Evolutionary conservation across 2,888 invertebrate genomes (phyloP), one percentile per base, ranked within the genome.

Genomic region (Lysandra bellargus): DNA sequence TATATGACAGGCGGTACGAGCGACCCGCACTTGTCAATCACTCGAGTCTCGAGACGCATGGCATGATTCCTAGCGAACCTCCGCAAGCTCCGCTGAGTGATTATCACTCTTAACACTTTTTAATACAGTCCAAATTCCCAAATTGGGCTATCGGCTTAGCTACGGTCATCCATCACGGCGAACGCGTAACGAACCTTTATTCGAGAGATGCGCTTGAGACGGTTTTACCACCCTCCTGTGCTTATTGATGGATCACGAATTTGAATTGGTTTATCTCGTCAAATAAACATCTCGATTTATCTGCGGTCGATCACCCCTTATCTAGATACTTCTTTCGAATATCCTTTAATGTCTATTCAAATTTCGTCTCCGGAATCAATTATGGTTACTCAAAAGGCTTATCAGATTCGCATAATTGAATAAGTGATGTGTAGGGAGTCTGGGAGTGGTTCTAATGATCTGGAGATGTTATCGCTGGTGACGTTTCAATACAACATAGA

Each of bases 11-110:
- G 85, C 86, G 92, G 92, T 92, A 90, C 88, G 86, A 92, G 93
- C 92, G 92, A 87, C 86, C 88, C 90, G 92, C 90, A 93, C 94
- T 94, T 94, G 94, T 94, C 94, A 92, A 92, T 94, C 93, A 92
- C 83, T 83, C 17, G 57, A 57, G 57, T 4, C 17, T 57, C 83
- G 86, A 84, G 84, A 85, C 86, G 82, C 80, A 87, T 86, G 84
- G 84, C 85, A 87, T 85, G 87, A 86, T 88, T 87, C 86, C 85
- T 84, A 88, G 85, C 86, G 85, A 86, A 86, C 86, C 85, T 84
- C 84, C 82, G 81, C 83, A 81, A 81, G 82, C 80, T 79, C 78
- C 76, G 78, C 49, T 84, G 83, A 81, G 80, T 84, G 80, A 88
- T 84, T 87, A 84, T 86, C 83, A 84, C 81, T 85, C 88, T 85